Conservation (phyloP, 1,140 invertebrate species). For the Sinella curviseta region DNA sequence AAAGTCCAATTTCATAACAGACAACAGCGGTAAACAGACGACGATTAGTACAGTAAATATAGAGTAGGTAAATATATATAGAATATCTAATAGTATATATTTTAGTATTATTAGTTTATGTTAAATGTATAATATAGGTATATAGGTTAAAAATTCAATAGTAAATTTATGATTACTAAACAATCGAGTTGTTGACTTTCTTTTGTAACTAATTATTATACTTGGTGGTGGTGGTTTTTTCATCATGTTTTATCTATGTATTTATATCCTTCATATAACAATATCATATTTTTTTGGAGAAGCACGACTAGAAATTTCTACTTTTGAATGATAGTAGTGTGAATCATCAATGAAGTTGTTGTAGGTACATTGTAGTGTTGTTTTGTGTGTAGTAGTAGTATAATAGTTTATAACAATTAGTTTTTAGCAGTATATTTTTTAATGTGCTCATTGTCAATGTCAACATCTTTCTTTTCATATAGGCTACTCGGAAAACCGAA, state of each 20-base stretch:
- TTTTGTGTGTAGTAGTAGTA: background rate
- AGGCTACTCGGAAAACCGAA: background rate
- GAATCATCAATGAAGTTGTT: background rate
- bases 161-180: no score
- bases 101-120: no score
- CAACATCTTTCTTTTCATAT: background rate
- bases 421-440: no score
- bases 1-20: background rate
- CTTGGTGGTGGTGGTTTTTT: no score
- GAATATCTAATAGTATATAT: no score
- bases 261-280: no score
- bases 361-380: slow-evolving; percentile 11
- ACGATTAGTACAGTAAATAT: background rate
- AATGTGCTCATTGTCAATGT: background rate
- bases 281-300: no score
- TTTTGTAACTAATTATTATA: no score
- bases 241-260: background rate
- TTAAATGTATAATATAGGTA: no score
- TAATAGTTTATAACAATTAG: background rate
- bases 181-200: no score
- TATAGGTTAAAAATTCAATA: no score
- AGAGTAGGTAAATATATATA: no score
- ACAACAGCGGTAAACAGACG: background rate
- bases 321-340: slow-evolving; percentile 11
- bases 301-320: slow-evolving; percentile 10